Evolutionary conservation across 2,888 invertebrate species (phyloP).

Genomic region (Hydraecia micacea): DNA sequence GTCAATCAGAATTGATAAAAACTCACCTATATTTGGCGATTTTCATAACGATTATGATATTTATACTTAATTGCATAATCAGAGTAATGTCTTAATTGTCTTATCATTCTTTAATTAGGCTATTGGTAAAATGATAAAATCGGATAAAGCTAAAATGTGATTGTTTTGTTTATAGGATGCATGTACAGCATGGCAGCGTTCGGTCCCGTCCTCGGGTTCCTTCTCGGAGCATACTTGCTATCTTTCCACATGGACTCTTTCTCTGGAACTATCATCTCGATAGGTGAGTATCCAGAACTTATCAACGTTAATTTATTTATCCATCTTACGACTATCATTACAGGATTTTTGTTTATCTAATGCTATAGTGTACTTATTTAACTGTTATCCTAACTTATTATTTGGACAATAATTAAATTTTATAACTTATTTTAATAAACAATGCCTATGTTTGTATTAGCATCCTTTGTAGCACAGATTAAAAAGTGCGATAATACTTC

Average conservation of each 20-base stretch:
- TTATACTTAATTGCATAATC: background rate
- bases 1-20: conserved; percentile 17
- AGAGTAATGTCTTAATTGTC: background rate
- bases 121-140: background rate
- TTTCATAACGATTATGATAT: background rate
- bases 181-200: conserved; percentile 99
- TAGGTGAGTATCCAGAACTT: conserved; percentile 89
- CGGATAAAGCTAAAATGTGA: background rate
- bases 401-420: background rate
- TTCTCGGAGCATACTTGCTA: conserved; percentile 97
- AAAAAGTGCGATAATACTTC: background rate
- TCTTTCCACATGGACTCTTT: conserved; percentile 98
- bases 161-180: conserved; percentile 92
- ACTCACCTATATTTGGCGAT: conserved; percentile 6
- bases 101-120: background rate
- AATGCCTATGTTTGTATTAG: background rate
- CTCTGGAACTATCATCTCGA: conserved; percentile 93
- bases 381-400: no score
- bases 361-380: background rate
- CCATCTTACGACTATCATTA: background rate
- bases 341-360: background rate
- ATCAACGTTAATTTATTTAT: background rate
- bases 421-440: background rate
- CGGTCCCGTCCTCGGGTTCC: conserved; percentile 98
- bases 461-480: background rate